Conservation (phyloP, 2,113 vertebrate species). For the Oxyruncus cristatus region DNA sequence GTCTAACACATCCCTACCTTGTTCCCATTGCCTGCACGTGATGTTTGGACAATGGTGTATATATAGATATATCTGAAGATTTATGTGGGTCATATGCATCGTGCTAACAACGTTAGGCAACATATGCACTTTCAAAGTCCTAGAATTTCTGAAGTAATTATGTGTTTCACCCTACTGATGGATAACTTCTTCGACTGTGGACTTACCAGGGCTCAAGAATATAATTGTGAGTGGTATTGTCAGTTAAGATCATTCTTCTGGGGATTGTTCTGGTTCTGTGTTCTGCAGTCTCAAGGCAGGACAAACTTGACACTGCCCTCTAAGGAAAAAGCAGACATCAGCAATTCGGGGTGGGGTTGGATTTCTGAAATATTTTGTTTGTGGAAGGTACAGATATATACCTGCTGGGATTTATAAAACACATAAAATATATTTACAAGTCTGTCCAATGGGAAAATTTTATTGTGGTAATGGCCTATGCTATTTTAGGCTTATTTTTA, state of each 20-base stretch:
- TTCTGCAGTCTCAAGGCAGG: background rate
- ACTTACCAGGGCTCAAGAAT: background rate
- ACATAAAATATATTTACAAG: background rate
- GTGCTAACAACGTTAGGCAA: background rate
- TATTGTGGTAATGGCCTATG: background rate
- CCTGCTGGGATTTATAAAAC: background rate
- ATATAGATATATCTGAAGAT: background rate
- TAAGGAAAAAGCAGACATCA: background rate
- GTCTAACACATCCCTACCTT: background rate
- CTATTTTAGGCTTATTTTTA: background rate
- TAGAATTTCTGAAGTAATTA: background rate
- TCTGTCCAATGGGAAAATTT: background rate
- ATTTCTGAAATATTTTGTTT: background rate
- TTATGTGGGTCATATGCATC: background rate
- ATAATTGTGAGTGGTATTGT: background rate
- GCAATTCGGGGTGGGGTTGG: background rate
- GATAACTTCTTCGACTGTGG: background rate
- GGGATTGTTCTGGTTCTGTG: background rate
- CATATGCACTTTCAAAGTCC: background rate
- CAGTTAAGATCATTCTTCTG: background rate
- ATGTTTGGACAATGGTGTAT: background rate
- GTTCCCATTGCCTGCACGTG: fast-evolving
- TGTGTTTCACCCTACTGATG: fast-evolving
- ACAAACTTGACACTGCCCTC: background rate
- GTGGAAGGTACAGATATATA: background rate